A percentile compares a stretch with the other conserved stretches of the same genome.
phyloP scores from a whole-genome alignment of 2,113 vertebrate genomes.

The Plecturocebus donacophilus region DNA sequence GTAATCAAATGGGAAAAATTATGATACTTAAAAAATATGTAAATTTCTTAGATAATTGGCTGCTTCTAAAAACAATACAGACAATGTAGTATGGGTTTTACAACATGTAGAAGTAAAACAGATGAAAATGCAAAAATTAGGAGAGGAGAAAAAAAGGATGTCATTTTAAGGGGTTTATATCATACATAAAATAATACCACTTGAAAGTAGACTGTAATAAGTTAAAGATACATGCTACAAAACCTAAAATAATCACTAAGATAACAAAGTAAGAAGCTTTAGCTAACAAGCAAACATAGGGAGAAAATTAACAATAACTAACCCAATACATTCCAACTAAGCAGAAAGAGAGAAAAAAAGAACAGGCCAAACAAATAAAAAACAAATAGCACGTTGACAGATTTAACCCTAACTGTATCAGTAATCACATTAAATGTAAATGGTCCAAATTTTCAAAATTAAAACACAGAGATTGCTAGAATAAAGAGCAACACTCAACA shows the following conservation, averaged over 20 bases:
- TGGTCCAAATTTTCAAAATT: not conserved
- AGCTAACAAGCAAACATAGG: not conserved
- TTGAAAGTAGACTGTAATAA: not conserved
- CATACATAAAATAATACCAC: not conserved
- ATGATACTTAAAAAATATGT: not conserved
- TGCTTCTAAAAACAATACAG: not conserved
- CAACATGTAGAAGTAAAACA: not conserved
- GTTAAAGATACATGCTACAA: not conserved
- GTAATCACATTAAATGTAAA: not conserved
- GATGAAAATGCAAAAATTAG: not conserved
- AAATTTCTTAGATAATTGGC: not conserved
- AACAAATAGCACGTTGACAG: not conserved
- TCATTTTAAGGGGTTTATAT: not conserved
- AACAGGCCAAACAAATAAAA: not conserved
- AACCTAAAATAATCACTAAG: not conserved
- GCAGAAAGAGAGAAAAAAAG: not conserved
- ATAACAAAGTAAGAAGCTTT: not conserved
- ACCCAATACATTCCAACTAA: not conserved
- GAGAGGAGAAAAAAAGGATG: not conserved
- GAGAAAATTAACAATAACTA: not conserved
- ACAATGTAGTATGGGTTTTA: not conserved
- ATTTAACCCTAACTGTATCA: not conserved
- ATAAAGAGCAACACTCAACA: not conserved
- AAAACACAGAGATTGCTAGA: not conserved
- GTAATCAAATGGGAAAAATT: not conserved